Evolutionary conservation across 2,888 invertebrate species (phyloP), one percentile per base, ranked within the genome.

Genomic region (Portevinia maculata): DNA sequence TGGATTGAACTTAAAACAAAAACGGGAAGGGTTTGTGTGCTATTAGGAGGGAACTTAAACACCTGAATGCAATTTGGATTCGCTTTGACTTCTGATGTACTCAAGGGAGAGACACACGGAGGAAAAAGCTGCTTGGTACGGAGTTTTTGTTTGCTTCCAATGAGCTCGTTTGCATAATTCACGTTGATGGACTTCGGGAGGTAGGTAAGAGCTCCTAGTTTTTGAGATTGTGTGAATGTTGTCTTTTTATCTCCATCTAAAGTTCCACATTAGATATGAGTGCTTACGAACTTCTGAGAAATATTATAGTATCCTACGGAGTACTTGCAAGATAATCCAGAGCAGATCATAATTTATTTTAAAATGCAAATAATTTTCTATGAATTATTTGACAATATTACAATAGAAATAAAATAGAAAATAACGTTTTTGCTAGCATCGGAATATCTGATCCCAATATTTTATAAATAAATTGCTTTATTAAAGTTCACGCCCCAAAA

Each of bases 41-140:
- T 69, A 24, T 57, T 34, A 32, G 50, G 50, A 19, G 59, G 32
- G 32, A 52, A 71, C 71, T 71, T 50, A 71, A 60, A 44, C 71
- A 71, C 60, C 71, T 71, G 70, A 41, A 60, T 71, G 60, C 71
- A 60, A 60, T 62, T 71, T 34, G 37, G 34, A 34, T 53, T 37
- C 13, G 32, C 71, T 60, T 71, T 52, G 70, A 52, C 52, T 60
- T 71, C 24, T 37, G 48, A 17, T 37, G 57, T 53, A n/a, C 17
- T 1, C 44, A 13, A 21, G 50, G 7, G 5, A 19, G 21, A 11
- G 21, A 19, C 37, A 8, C 4, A 1, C 1, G 11, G 11, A 41
- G 9, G 19, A 34, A 7, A 15, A 1, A 24, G 24, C 15, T 32
- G 17, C 24, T 24, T 69, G 8, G 5, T n/a, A 19, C 44, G 17